Evolutionary conservation across 2,888 invertebrate species (phyloP).

Genomic region (Microctonus aethiopoides): DNA sequence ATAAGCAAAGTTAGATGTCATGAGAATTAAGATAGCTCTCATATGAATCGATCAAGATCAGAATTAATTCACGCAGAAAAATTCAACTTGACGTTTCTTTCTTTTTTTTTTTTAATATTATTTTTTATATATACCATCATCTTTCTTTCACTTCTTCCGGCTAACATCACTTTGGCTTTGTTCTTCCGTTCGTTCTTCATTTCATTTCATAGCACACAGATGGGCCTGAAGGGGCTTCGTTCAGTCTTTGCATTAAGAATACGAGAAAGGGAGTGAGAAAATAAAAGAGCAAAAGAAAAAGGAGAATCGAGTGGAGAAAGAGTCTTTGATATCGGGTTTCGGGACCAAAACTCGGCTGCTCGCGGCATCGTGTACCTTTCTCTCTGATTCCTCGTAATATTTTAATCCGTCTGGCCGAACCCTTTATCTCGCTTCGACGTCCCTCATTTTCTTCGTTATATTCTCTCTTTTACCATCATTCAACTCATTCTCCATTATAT

Average conservation of each 20-base stretch:
- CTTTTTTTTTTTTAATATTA: conserved; percentile 13
- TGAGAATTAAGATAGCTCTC: conserved; percentile 48
- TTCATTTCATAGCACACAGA: conserved; percentile 21
- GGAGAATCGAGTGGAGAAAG: conserved; percentile 42
- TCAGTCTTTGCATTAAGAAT: conserved; percentile 13
- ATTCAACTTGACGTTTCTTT: conserved; percentile 38
- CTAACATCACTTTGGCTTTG: conserved; percentile 36
- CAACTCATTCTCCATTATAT: neutral
- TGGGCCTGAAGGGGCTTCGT: conserved; percentile 24
- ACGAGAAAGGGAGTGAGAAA: neutral
- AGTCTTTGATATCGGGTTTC: conserved; percentile 62
- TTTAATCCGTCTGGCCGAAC: conserved; percentile 61
- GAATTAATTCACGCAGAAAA: conserved; percentile 55
- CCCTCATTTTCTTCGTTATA: conserved; percentile 25
- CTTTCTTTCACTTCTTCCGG: conserved; percentile 34
- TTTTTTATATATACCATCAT: conserved; percentile 26
- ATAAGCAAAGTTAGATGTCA: conserved; percentile 35
- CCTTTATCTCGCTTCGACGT: conserved; percentile 50
- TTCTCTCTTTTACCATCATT: neutral
- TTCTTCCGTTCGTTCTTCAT: conserved; percentile 35
- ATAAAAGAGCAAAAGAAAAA: neutral
- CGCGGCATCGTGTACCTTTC: conserved; percentile 48
- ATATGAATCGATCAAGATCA: conserved; percentile 50
- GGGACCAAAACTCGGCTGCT: conserved; percentile 39
- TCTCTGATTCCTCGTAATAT: conserved; percentile 59